Evolutionary conservation across 1,140 invertebrate genomes (phyloP).

Genomic region (Metaphire vulgaris): DNA sequence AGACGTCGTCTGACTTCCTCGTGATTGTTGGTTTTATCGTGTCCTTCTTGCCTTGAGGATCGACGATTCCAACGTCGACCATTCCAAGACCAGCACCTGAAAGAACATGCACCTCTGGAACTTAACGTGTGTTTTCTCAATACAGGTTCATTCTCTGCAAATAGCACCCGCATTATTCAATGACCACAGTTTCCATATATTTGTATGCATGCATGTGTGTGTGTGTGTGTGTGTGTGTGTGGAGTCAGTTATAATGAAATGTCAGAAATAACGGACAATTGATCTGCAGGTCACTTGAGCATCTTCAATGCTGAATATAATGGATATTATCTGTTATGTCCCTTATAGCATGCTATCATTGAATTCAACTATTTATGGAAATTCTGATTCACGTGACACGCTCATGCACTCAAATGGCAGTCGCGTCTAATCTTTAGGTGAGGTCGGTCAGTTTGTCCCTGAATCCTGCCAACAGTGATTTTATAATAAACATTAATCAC

Average conservation of each 20-base stretch:
- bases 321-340: too few relatives aligned
- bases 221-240: neutral
- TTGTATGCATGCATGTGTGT: neutral
- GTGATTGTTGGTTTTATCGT: constrained; percentile 56
- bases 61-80: constrained; percentile 75
- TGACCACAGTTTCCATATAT: neutral
- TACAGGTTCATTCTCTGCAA: neutral
- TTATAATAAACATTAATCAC: too few relatives aligned
- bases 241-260: neutral
- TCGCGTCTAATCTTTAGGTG: too few relatives aligned
- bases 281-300: too few relatives aligned
- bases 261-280: too few relatives aligned
- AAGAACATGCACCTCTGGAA: constrained; percentile 20
- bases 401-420: too few relatives aligned
- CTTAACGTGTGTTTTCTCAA: neutral
- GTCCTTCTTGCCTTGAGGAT: constrained; percentile 72
- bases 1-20: constrained; percentile 40
- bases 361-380: too few relatives aligned
- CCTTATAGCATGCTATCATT: too few relatives aligned
- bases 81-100: constrained; percentile 73
- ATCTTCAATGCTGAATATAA: too few relatives aligned
- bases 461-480: too few relatives aligned
- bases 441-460: too few relatives aligned
- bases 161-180: neutral
- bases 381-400: too few relatives aligned